A percentile compares a stretch with the other conserved stretches of the same genome.
These are phyloP conservation scores for Strongylocentrotus purpuratus DNA, from an alignment of 35 echinoderm and acorn worm species.

Conservation along the genomic window DNA sequence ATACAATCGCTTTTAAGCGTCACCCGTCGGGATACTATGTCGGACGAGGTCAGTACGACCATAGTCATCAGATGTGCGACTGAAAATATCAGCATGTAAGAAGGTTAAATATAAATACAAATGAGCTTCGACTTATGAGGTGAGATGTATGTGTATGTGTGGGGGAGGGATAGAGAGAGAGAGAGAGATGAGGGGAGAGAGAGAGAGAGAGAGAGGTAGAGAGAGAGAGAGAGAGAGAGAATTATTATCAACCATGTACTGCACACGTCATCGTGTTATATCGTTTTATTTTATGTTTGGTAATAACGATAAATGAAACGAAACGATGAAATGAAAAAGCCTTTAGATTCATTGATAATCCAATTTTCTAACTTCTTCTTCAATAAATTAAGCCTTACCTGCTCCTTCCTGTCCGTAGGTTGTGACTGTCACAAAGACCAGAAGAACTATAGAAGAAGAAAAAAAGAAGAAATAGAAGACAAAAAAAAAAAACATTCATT, in stretches of 20 bases:
- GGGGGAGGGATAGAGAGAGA: not conserved
- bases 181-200: not conserved
- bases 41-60: conserved; percentile 38
- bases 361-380: no score
- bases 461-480: not conserved
- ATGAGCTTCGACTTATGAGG: no score
- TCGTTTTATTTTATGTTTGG: no score
- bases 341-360: no score
- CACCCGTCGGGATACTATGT: conserved; percentile 48
- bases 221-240: not conserved
- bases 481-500: not conserved
- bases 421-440: not conserved
- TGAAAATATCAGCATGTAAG: conserved; percentile 44
- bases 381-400: not conserved
- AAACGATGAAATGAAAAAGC: no score
- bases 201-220: no score
- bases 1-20: not conserved
- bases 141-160: no score
- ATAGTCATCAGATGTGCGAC: conserved; percentile 21
- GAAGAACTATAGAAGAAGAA: not conserved
- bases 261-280: no score
- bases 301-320: no score
- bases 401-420: conserved; percentile 18
- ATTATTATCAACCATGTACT: no score
- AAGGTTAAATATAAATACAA: no score